phyloP scores from a whole-genome alignment of 2,113 vertebrate species.

The Merops nubicus region DNA sequence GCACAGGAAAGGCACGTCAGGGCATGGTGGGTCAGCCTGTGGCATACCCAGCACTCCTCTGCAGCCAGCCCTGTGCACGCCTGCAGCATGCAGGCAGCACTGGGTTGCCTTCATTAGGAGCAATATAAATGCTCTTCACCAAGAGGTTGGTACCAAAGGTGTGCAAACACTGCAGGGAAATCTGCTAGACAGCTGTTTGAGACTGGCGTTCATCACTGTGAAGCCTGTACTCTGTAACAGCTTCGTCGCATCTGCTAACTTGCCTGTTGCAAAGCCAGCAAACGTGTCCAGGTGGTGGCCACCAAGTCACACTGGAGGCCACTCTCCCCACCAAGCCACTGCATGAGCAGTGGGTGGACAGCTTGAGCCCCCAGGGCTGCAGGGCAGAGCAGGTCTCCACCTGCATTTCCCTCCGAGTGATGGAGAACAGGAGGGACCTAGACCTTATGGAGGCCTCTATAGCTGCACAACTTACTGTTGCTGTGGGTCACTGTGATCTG shows the following conservation, averaged over 20 bases:
- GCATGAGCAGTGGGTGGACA: accelerated
- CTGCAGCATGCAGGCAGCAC: not conserved
- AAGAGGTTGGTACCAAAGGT: not conserved
- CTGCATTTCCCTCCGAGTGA: not conserved
- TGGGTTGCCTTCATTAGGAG: not conserved
- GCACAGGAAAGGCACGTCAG: not conserved
- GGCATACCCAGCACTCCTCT: not conserved
- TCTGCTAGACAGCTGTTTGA: not conserved
- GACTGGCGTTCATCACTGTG: not conserved
- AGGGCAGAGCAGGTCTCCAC: not conserved
- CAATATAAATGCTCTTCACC: not conserved
- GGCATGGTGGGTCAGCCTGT: not conserved
- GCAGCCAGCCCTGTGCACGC: not conserved
- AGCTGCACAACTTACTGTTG: slow-evolving; percentile 51
- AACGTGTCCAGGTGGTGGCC: not conserved
- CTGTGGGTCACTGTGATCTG: not conserved
- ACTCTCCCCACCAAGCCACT: not conserved
- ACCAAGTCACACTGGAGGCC: not conserved
- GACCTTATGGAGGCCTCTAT: accelerated
- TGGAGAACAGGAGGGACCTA: not conserved
- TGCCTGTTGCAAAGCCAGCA: not conserved
- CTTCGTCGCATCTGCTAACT: not conserved
- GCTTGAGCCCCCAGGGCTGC: not conserved
- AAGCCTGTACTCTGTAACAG: not conserved
- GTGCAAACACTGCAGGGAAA: not conserved